Evolutionary conservation across 1,140 invertebrate genomes (phyloP), one percentile per base, ranked within the genome.

Genomic region (Tyrophagus putrescentiae): DNA sequence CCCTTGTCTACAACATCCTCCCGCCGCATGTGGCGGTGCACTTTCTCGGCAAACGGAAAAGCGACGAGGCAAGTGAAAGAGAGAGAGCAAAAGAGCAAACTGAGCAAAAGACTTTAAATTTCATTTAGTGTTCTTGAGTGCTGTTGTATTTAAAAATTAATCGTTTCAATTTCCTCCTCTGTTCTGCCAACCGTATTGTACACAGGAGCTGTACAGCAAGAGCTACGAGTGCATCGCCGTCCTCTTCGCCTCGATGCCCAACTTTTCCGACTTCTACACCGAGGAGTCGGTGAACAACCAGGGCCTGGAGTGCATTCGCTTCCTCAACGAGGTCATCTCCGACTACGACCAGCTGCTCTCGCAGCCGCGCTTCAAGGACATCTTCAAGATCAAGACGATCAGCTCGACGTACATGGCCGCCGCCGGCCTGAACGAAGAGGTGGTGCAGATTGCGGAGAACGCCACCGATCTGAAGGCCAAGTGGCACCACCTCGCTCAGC

Each of bases 351-450:
- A 87, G 65, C 74, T 93, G 59, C 69, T 94, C 60, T 87, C 91
- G 68, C 77, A 84, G 58, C 77, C 81, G 0, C 82, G 87, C 69
- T 91, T 87, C 70, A 82, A 84, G 70, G 69, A 73, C 53, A 89
- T 94, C 33, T 92, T 90, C 56, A 97, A 97, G 78, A 97, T 97
- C 50, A 97, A 97, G 75, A 97, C 93, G 13, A 96, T 97, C 65
- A 87, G 91, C 28, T 92, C 90, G 1, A 95, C 91, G 0, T 97
- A 96, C 69, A 97, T 97, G 93, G 91, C 90, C 39, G 91, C 92
- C 0, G 90, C 88, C 64, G 93, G 92, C 39, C 77, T 93, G 64
- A 87, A 85, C 68, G 78, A 82, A 34, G 77, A 81, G 18, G 77
- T 78, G 68, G 76, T 79, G 42, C 67, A 72, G 1, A 54, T 67